Conservation (phyloP, 2,113 vertebrate species). For the Dicentrarchus labrax region DNA sequence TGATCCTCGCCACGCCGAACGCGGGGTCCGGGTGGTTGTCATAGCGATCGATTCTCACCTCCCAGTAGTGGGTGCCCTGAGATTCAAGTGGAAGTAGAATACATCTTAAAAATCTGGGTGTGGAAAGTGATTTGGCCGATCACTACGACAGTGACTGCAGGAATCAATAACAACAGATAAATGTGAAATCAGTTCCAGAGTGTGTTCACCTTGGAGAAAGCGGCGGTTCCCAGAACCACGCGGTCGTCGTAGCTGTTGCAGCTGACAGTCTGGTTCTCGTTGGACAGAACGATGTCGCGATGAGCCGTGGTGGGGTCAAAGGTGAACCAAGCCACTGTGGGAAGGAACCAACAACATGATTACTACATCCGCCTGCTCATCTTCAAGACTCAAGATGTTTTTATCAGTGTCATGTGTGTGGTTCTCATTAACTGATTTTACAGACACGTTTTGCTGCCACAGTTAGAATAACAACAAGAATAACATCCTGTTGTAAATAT, state of each 20-base stretch:
- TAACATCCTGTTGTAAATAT: too few relatives aligned
- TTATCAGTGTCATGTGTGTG: too few relatives aligned
- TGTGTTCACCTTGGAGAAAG: constrained; percentile 90
- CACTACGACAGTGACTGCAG: too few relatives aligned
- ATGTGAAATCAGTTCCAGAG: too few relatives aligned
- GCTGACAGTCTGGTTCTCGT: constrained; percentile 95
- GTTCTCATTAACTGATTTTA: too few relatives aligned
- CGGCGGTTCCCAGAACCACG: constrained; percentile 94
- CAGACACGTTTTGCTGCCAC: too few relatives aligned
- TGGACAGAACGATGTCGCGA: constrained; percentile 94
- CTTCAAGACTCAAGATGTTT: too few relatives aligned
- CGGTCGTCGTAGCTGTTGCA: constrained; percentile 98
- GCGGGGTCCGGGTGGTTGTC: constrained; percentile 98
- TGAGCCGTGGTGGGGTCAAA: constrained; percentile 96
- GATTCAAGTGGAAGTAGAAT: background rate
- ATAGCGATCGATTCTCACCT: constrained; percentile 93
- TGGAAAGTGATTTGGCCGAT: background rate
- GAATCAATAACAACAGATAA: too few relatives aligned
- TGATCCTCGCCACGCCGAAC: constrained; percentile 95
- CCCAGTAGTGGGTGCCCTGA: constrained; percentile 95
- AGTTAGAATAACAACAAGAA: too few relatives aligned
- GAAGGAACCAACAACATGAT: background rate
- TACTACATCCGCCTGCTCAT: background rate
- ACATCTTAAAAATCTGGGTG: background rate
- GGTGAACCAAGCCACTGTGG: constrained; percentile 96